Evolutionary conservation across 2,888 invertebrate genomes (phyloP), one percentile per base, ranked within the genome.

Genomic region (Trichacis sp.): DNA sequence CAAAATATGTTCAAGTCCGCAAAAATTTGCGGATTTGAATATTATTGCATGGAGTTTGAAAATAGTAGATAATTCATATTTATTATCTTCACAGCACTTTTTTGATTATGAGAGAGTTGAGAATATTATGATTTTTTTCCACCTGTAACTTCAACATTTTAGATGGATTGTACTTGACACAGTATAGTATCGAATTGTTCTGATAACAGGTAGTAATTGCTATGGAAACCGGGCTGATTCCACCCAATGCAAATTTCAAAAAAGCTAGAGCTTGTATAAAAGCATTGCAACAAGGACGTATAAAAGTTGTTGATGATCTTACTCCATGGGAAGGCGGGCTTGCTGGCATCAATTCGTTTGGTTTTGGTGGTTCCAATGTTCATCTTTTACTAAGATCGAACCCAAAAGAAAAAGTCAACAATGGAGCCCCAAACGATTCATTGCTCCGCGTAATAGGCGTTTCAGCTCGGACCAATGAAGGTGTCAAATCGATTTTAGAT

Each of bases 361-460:
- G 97, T 0, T 97, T 97, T 79, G 97, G 97, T 20, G 97, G 97
- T 0, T 92, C 92, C 2, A 96, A 95, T 77, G 92, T 91, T 46
- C 93, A 94, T 74, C 86, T 89, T 20, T 79, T 93, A 40, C 79
- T 93, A 6, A 88, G 89, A 78, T 88, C 90, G 46, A 85, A 89
- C 56, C 77, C 85, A 0, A 89, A 88, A 65, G 87, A 77, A 24
- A 92, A 91, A 85, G 83, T 88, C 0, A 91, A 91, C 78, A 85
- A 87, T 1, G 89, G 88, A 11, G 75, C 88, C 11, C 90, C 92
- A 0, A 75, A 79, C 0, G 93, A 93, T 72, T 87, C 89, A 71
- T 78, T 92, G 0, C 93, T 93, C 0, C 88, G 94, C 52, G 83
- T 97, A 46, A 88, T 93, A 4, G 88, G 89, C 46, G 89, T 88